A percentile compares a stretch with the other conserved stretches of the same genome.
These are phyloP conservation scores for Drosophila nikananu DNA, from an alignment of 1,140 invertebrate genomes.

Conservation along the genomic window DNA sequence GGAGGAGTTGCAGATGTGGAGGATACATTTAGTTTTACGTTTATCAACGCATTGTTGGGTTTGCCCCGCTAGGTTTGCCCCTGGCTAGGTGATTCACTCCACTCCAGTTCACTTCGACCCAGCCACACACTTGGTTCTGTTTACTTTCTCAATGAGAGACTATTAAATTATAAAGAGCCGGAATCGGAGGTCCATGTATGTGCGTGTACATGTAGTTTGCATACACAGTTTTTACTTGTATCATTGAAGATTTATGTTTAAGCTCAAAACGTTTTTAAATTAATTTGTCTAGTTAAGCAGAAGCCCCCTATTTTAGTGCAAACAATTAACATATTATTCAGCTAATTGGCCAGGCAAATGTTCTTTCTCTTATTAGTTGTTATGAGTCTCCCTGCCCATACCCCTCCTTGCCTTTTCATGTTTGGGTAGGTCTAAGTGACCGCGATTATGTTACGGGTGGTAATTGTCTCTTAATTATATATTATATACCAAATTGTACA, in stretches of 20 bases:
- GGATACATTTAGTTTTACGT: slow-evolving; percentile 82
- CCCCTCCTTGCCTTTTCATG: slow-evolving; percentile 18
- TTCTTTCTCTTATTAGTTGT: slow-evolving; percentile 68
- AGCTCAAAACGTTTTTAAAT: slow-evolving; percentile 62
- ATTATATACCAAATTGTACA: slow-evolving; percentile 60
- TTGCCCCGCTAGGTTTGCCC: slow-evolving; percentile 53
- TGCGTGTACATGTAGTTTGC: slow-evolving; percentile 55
- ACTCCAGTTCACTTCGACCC: slow-evolving; percentile 27
- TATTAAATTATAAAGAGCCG: slow-evolving; percentile 51
- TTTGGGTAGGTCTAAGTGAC: slow-evolving; percentile 32
- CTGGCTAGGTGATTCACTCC: slow-evolving; percentile 38
- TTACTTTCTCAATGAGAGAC: slow-evolving; percentile 73
- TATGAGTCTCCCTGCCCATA: slow-evolving; percentile 39
- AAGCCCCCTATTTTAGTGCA: slow-evolving; percentile 54
- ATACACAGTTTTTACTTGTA: slow-evolving; percentile 66
- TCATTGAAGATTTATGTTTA: slow-evolving; percentile 71
- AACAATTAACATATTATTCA: slow-evolving; percentile 47
- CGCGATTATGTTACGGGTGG: slow-evolving; percentile 51
- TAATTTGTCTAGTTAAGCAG: slow-evolving; percentile 69
- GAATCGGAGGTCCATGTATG: slow-evolving; percentile 53
- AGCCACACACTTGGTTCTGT: slow-evolving; percentile 52
- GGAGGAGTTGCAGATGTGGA: slow-evolving; percentile 59
- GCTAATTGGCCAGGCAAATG: slow-evolving; percentile 27
- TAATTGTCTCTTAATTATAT: slow-evolving; percentile 51
- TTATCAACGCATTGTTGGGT: slow-evolving; percentile 83